Evolutionary conservation across 2,888 invertebrate genomes (phyloP), one percentile per base, ranked within the genome.

Genomic region (Eupithecia subumbrata): DNA sequence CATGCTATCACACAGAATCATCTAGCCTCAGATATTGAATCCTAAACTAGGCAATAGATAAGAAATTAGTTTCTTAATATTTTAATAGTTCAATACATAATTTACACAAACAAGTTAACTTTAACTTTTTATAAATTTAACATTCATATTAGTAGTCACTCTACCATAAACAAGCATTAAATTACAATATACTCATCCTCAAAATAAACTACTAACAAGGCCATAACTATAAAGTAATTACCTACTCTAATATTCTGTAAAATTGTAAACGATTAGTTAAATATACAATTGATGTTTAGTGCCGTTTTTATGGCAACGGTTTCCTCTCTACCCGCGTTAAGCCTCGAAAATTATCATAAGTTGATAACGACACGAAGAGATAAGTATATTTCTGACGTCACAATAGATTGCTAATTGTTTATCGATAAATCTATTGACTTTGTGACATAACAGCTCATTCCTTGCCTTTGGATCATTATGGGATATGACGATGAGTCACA

Each of bases 291-390:
- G 30, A 64, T 30, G 30, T 64, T 68, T 18, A 37, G 52, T 60
- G 8, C 37, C 66, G 52, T 56, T 77, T 75, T 73, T 71, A 64
- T 56, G 45, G 14, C 45, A 77, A 69, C 43, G 66, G 40, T 70
- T 75, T 74, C 74, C 72, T 70, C 16, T 48, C 40, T 70, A 60
- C 48, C 40, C 52, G 63, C 63, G 69, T 72, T 63, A 72, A 74
- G 76, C 76, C 72, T 11, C 68, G 70, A 63, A 64, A 75, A 75
- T 71, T 75, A 77, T 75, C 70, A 74, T 67, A 69, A 52, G 52
- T 72, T 71, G 63, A 77, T 77, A 75, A 73, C 52, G 69, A 67
- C n/a, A 52, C 75, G 73, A 69, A 73, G 68, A 25, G 60, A 60
- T 60, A 60, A 60, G 14, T 25, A 25, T 14, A 22, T 0, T 14